These are phyloP conservation scores for Melanotaenia maccullochi DNA, from an alignment of 2,797 vertebrate species.

Conservation along the genomic window DNA sequence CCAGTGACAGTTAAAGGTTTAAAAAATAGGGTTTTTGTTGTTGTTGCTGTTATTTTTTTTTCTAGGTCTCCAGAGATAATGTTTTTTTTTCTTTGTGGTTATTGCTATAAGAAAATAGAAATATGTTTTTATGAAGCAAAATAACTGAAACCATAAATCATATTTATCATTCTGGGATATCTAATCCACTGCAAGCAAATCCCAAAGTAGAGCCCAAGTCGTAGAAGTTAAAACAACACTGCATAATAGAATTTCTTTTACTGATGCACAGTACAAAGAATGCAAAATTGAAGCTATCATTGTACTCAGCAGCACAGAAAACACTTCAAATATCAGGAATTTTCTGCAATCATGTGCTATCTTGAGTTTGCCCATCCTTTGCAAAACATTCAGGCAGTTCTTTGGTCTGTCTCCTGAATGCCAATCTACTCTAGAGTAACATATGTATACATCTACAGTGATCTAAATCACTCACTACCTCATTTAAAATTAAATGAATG, in stretches of 20 bases:
- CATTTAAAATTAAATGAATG: constrained; percentile 60
- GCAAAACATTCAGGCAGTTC: constrained; percentile 50
- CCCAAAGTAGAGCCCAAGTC: constrained; percentile 20
- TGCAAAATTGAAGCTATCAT: constrained; percentile 60
- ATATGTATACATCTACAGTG: constrained; percentile 27
- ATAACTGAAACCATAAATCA: constrained; percentile 7
- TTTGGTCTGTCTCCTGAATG: constrained; percentile 55
- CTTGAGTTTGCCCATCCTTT: constrained; percentile 56
- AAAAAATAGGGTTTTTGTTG: constrained; percentile 6
- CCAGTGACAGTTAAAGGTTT: constrained; percentile 36
- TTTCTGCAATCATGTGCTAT: constrained; percentile 58
- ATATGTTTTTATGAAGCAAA: constrained; percentile 4
- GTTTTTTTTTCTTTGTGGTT: constrained; percentile 3
- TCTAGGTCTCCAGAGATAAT: not conserved
- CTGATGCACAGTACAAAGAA: constrained; percentile 43
- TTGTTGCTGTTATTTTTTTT: not conserved
- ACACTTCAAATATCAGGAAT: constrained; percentile 67
- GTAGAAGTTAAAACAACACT: constrained; percentile 25
- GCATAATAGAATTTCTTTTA: constrained; percentile 47
- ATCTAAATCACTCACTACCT: constrained; percentile 57
- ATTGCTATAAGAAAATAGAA: constrained; percentile 3
- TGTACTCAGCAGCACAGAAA: constrained; percentile 51
- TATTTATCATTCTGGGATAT: constrained; percentile 27
- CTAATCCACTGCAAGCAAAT: constrained; percentile 21
- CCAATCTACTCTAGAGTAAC: constrained; percentile 38